phyloP scores from a whole-genome alignment of 2,113 vertebrate genomes.

The Zosterops japonicus region DNA sequence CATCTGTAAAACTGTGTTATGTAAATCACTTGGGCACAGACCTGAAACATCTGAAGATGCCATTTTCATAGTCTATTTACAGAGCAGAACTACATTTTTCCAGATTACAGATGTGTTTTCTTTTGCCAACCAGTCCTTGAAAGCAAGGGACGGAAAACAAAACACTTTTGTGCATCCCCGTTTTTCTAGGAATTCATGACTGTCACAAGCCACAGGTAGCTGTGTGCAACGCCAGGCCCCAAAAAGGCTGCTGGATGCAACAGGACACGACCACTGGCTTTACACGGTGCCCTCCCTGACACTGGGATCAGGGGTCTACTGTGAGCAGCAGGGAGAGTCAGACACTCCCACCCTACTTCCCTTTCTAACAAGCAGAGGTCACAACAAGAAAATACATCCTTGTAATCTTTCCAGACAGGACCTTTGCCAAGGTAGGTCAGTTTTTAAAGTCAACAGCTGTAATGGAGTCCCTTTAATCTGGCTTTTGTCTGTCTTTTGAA shows the following conservation, averaged over 20 bases:
- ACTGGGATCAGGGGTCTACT: background rate
- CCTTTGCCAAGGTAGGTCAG: background rate
- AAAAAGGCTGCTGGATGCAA: background rate
- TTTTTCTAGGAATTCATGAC: background rate
- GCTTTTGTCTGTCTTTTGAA: background rate
- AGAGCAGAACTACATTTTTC: conserved; percentile 46
- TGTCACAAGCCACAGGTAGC: background rate
- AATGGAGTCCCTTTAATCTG: background rate
- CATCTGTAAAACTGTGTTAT: background rate
- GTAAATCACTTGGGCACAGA: background rate
- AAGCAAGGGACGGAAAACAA: background rate
- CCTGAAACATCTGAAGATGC: background rate
- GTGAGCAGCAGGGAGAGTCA: background rate
- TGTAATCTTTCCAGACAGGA: background rate
- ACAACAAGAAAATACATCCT: conserved; percentile 31
- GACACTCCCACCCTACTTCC: background rate
- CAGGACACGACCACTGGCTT: background rate
- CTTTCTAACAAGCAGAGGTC: background rate
- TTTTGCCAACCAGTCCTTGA: conserved; percentile 22
- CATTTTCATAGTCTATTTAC: conserved; percentile 19
- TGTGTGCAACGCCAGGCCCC: background rate
- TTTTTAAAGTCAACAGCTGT: background rate
- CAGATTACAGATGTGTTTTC: conserved; percentile 40
- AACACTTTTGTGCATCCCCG: accelerated
- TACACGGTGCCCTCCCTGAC: accelerated